Conservation (phyloP, 2,888 invertebrate species). For the Macrophya annulata region DNA sequence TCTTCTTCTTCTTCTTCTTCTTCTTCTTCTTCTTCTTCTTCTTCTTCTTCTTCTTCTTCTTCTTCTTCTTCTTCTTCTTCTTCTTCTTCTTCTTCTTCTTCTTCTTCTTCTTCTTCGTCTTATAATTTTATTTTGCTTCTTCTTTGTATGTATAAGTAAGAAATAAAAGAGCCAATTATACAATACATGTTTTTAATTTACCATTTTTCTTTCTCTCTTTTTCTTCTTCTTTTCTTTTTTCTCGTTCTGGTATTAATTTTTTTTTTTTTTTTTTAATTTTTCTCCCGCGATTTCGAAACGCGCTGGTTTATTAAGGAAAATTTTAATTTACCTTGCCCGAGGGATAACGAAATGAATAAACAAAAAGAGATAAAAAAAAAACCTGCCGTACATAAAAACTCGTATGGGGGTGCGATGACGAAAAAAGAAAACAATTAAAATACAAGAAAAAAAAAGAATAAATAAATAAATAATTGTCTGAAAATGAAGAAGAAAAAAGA, state of each 20-base stretch:
- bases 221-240: neutral
- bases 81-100: too few relatives aligned
- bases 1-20: too few relatives aligned
- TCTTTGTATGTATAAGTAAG: too few relatives aligned
- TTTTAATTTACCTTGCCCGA: slow-evolving; percentile 39
- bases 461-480: neutral
- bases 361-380: neutral
- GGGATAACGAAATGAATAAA: slow-evolving; percentile 19
- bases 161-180: slow-evolving; percentile 12
- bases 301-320: slow-evolving; percentile 29
- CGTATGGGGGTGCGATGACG: neutral
- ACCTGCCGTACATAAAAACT: neutral
- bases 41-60: too few relatives aligned
- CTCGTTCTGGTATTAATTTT: neutral
- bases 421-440: neutral
- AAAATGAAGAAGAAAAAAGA: too few relatives aligned
- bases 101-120: too few relatives aligned
- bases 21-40: too few relatives aligned
- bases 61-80: too few relatives aligned
- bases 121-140: too few relatives aligned
- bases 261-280: neutral
- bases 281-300: neutral
- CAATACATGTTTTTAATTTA: slow-evolving; percentile 19
- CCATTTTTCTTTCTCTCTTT: neutral
- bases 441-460: neutral